Evolutionary conservation across 30 jellyfish, hydroid and myxozoan species (phyloP).

Genomic region (Aurelia sp.): DNA sequence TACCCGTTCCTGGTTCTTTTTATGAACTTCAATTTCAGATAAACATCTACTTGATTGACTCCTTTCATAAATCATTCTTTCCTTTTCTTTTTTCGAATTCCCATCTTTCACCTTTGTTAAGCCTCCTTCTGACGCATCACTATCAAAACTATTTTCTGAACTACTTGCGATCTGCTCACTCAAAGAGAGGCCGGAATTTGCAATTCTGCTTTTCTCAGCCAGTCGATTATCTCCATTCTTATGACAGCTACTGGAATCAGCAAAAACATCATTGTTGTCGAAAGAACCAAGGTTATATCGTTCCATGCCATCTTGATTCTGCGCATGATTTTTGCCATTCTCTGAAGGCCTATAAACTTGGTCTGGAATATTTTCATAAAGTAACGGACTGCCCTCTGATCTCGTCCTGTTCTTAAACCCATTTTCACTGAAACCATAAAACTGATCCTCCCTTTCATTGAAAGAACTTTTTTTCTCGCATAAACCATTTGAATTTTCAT

Average conservation of each 20-base stretch:
- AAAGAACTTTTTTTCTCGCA: not conserved
- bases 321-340: too few species aligned
- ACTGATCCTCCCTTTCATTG: not conserved
- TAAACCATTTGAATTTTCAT: not conserved
- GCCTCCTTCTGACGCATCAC: not conserved
- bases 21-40: not conserved
- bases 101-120: not conserved
- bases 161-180: constrained; percentile 7
- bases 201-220: too few species aligned
- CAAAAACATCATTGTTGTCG: too few species aligned
- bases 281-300: too few species aligned
- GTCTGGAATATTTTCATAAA: too few species aligned
- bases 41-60: constrained; percentile 16
- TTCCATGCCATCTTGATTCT: too few species aligned
- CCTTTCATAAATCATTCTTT: not conserved
- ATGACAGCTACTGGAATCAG: too few species aligned
- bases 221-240: too few species aligned
- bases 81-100: not conserved
- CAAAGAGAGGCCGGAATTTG: not conserved
- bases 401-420: too few species aligned
- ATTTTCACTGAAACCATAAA: too few species aligned
- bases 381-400: too few species aligned
- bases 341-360: too few species aligned
- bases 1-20: not conserved
- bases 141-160: constrained; percentile 3